Base-by-base conservation (phyloP, 2,113 vertebrate genomes). In the Oncorhynchus clarkii region DNA sequence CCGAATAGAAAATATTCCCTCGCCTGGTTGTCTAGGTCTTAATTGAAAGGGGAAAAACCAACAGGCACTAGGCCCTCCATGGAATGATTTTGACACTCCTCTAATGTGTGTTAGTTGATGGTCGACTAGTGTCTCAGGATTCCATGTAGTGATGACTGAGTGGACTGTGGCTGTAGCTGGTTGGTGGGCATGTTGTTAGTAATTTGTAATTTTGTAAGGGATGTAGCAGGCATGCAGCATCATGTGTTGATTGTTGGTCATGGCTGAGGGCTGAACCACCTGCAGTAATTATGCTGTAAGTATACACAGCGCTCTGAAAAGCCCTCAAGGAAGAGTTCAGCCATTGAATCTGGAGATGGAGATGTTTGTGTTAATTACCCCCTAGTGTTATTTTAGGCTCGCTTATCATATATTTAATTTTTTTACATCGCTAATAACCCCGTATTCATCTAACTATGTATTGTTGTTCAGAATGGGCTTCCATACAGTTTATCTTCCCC, bases 311-410 rank as follows among this genome's bases (percentile, higher is more conserved):
- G 71, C 68, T 4, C 39, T 49, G 34, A 70, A 26, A 24, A 39
- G 34, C 71, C 66, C 67, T 2, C 3, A 29, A 31, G 72, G 54
- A 26, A 34, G 18, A 26, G 39, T 80, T 68, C 22, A 39, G 26
- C 29, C 22, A 72, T 77, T n/a, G 0, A 12, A 70, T 81, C 67
- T 39, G 76, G 68, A 8, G 72, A 22, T 18, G 71, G 22, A 73
- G 51, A 81, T 73, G 3, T 85, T 67, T 20, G 72, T 26, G 59
- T 67, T 83, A 75, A 85, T 83, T 74, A 82, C 71, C 54, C 68
- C 54, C 4, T 67, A 4, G 60, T 49, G 54, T 82, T 80, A 81
- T 60, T 75, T 54, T 54, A 76, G 80, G 84, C 78, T 67, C 57
- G 73, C 2, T 26, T 8, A n/a, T 66, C 62, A 26, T 45, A 45